Evolutionary conservation across 2,888 invertebrate genomes (phyloP).

Genomic region (Camptogramma bilineatum): DNA sequence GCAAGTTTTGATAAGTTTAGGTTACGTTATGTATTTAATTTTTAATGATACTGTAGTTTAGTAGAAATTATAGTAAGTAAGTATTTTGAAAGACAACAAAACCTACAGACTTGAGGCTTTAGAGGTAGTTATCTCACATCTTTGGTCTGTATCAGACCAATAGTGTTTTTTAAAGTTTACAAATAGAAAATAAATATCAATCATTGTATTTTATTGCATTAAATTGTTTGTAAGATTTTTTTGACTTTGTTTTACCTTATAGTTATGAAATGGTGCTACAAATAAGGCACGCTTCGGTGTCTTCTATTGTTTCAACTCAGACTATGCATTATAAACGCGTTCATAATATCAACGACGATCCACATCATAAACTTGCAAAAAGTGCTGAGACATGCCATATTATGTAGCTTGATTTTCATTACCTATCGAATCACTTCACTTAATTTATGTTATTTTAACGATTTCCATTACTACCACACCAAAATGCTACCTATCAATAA

Average conservation of each 20-base stretch:
- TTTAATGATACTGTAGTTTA: slow-evolving; percentile 18
- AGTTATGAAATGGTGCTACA: neutral
- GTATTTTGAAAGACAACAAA: slow-evolving; percentile 20
- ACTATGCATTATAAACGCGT: no score
- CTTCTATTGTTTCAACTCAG: no score
- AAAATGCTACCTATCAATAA: neutral
- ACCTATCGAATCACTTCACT: neutral
- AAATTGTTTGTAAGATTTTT: slow-evolving; percentile 47
- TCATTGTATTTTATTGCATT: slow-evolving; percentile 53
- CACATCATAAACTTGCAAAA: no score
- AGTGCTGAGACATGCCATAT: no score
- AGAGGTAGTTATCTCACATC: slow-evolving; percentile 34
- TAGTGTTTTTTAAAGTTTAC: slow-evolving; percentile 41
- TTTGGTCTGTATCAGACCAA: slow-evolving; percentile 82
- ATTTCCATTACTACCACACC: neutral
- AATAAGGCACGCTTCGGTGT: neutral
- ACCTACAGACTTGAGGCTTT: slow-evolving; percentile 66
- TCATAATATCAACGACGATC: no score
- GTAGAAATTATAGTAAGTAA: slow-evolving; percentile 21
- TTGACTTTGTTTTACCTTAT: slow-evolving; percentile 30
- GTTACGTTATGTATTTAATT: slow-evolving; percentile 39
- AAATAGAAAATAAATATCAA: slow-evolving; percentile 33
- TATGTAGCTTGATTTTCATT: neutral
- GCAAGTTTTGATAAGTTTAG: slow-evolving; percentile 12
- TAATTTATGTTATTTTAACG: neutral